A percentile compares a stretch with the other conserved stretches of the same genome.
phyloP scores from a whole-genome alignment of 2,113 vertebrate genomes.

The Esox niger region DNA sequence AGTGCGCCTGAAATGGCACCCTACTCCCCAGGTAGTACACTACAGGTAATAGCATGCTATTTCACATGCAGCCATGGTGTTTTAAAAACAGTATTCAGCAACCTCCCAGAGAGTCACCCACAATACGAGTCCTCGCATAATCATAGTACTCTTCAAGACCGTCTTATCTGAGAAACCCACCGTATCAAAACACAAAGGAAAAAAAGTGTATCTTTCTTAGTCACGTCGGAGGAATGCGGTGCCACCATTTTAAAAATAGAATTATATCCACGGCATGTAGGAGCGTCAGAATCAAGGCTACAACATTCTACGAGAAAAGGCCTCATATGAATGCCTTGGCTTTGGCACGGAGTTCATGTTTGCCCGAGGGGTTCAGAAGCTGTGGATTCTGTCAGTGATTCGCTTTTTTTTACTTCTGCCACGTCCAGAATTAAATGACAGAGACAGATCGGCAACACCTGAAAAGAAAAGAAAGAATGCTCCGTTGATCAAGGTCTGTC shows the following conservation, averaged over 20 bases:
- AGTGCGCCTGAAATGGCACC: too few relatives aligned
- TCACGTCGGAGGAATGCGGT: not conserved
- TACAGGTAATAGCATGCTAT: too few relatives aligned
- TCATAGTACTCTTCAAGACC: conserved; percentile 11
- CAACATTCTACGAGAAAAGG: not conserved
- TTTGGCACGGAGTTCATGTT: conserved; percentile 44
- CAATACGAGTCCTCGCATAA: not conserved
- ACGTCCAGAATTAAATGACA: conserved; percentile 16
- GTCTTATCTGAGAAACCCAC: conserved; percentile 19
- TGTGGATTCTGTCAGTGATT: conserved; percentile 48
- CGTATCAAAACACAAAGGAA: conserved; percentile 18
- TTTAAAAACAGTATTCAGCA: too few relatives aligned
- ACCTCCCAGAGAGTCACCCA: too few relatives aligned
- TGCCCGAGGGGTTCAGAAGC: conserved; percentile 51
- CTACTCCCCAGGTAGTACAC: too few relatives aligned
- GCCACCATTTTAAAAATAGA: conserved; percentile 20
- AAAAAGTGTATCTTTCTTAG: not conserved
- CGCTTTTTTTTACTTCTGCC: conserved; percentile 34
- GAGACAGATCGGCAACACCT: not conserved
- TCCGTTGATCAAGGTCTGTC: not conserved
- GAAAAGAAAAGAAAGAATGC: not conserved
- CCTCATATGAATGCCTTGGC: conserved; percentile 38
- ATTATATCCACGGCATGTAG: not conserved
- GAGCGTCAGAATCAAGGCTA: not conserved
- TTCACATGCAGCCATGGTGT: too few relatives aligned